These are phyloP conservation scores for Tyria jacobaeae DNA, from an alignment of 2,888 invertebrate species.

Conservation along the genomic window DNA sequence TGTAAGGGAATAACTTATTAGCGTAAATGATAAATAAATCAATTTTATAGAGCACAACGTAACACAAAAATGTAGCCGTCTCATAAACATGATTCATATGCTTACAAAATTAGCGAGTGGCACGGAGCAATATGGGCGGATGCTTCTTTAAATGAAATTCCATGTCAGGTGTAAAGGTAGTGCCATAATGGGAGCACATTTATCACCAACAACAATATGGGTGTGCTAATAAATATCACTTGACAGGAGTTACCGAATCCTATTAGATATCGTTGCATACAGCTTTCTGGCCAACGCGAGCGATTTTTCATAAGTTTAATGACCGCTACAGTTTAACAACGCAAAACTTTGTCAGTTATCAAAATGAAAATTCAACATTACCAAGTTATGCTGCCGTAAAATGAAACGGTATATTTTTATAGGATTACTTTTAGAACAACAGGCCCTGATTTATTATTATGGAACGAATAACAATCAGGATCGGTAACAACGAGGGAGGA, in stretches of 20 bases:
- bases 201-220: constrained; percentile 76
- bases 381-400: constrained; percentile 27
- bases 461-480: constrained; percentile 23
- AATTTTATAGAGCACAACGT: constrained; percentile 59
- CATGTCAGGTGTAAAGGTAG: constrained; percentile 73
- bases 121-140: constrained; percentile 60
- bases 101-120: constrained; percentile 75
- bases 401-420: constrained; percentile 33
- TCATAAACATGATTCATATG: constrained; percentile 78
- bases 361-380: constrained; percentile 28
- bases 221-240: constrained; percentile 75
- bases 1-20: constrained; percentile 34
- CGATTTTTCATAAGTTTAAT: constrained; percentile 54
- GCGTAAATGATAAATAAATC: constrained; percentile 61
- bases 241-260: constrained; percentile 69
- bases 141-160: constrained; percentile 83
- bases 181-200: constrained; percentile 69
- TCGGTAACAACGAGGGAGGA: constrained; percentile 24
- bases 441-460: constrained; percentile 23
- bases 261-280: constrained; percentile 51
- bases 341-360: constrained; percentile 25
- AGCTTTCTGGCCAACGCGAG: constrained; percentile 11
- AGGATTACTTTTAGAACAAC: constrained; percentile 31
- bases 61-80: constrained; percentile 73
- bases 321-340: constrained; percentile 24